Evolutionary conservation across 2,888 invertebrate species (phyloP), one percentile per base, ranked within the genome.

Genomic region (Eumacrocentrus americanus): DNA sequence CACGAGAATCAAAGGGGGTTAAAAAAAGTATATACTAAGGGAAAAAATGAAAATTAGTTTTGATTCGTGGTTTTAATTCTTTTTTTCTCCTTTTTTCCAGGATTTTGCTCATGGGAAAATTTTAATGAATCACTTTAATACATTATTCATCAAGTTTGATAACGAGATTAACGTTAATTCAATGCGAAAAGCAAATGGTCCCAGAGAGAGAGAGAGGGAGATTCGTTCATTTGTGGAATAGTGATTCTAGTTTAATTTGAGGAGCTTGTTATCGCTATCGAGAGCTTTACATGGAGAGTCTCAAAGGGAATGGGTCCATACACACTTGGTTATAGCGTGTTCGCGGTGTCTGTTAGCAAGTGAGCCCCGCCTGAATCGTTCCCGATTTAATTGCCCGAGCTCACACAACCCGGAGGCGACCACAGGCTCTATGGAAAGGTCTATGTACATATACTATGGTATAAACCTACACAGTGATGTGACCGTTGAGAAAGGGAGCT

Each of bases 331-430:
- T 14, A 4, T 9, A 12, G n/a, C 16, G 34, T 18, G 7, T 20
- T 18, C 20, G 22, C 22, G 35, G 16, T 52, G 40, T 37, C 12
- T 11, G 18, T 20, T 2, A 34, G 20, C 16, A 16, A 16, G n/a
- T 35, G 4, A 37, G 14, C 52, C 14, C 40, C 52, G 38, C 52
- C 52, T 22, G 23, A 52, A 38, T 52, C 14, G 23, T 52, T 38
- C 23, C 22, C 12, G 16, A 25, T 38, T 52, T 52, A 37, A 52
- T 38, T 52, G 52, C 12, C 9, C 20, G 12, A 52, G 20, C 6
- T 52, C 23, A 22, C 38, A 23, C 38, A 23, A 37, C 20, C 23
- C 23, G 37, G 38, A 38, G 38, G 20, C 38, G 2, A 18, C 20
- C 2, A n/a, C n/a, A n/a, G n/a, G 11, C 38, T 37, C 51, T 16